Base-by-base conservation (phyloP, 2,888 invertebrate genomes). In the Toxonevra muliebris region DNA sequence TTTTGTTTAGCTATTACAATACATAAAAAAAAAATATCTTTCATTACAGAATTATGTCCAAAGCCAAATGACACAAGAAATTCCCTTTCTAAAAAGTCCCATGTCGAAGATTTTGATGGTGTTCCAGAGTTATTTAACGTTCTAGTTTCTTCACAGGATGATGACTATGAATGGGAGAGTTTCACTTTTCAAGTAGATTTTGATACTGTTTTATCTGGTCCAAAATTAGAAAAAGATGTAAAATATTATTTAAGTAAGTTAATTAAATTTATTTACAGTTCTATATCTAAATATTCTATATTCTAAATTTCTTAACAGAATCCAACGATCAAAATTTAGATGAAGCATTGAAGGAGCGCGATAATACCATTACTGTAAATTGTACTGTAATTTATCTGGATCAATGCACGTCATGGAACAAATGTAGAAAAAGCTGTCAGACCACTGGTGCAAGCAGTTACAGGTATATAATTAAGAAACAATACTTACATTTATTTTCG, bases 341-440 rank as follows among this genome's bases (percentile, higher is more conserved):
- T 76, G 82, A 81, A 53, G 76, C 75, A 42, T 58, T 77, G n/a
- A 80, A 80, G 68, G 82, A 80, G 69, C 75, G 80, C 53, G 82
- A 80, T 15, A 89, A 90, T 79, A 86, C 89, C 61, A 87, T 90
- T 68, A 93, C 83, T 17, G 87, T 93, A 11, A 97, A 97, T 86
- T 97, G 97, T 84, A 96, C 96, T 0, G 96, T 96, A 9, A 93
- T 94, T 0, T 97, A 92, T 86, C 91, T 95, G 90, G 91, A 93
- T 43, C 91, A 94, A 80, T 97, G 97, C 83, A 92, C 93, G 88
- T 93, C 95, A 1, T 90, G 92, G 87, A 91, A 92, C 83, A 96
- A 96, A 83, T 97, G 97, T 82, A 90, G 91, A 75, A 89, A 89
- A 60, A 90, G 92, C 30, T 97, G 97, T 81, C 81, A 82, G 70